phyloP scores from a whole-genome alignment of 2,797 vertebrate genomes.

The Antrozous pallidus region DNA sequence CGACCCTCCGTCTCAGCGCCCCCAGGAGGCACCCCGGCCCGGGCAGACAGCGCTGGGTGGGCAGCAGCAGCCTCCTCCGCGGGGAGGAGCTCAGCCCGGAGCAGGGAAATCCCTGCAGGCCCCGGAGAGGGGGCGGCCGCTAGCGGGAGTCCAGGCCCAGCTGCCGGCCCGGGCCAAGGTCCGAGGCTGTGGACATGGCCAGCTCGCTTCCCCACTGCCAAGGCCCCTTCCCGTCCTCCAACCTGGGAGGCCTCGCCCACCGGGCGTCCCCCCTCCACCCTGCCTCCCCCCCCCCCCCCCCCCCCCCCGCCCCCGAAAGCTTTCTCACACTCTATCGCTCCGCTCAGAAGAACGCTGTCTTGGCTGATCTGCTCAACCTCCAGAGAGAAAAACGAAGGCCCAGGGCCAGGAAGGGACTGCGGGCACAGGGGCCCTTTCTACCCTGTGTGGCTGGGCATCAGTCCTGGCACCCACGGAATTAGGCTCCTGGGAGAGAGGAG shows the following conservation, averaged over 20 bases:
- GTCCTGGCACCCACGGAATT: background rate
- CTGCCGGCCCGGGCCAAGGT: conserved; percentile 11
- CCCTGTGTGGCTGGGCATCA: background rate
- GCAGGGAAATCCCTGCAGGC: background rate
- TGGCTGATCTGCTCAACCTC: background rate
- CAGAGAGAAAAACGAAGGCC: background rate
- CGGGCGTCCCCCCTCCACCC: too few relatives aligned
- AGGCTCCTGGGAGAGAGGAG: background rate
- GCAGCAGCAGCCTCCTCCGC: background rate
- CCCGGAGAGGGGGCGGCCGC: background rate
- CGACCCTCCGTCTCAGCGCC: background rate
- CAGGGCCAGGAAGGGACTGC: background rate
- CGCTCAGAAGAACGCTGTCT: background rate
- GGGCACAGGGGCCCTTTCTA: background rate
- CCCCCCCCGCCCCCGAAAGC: too few relatives aligned
- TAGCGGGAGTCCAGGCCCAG: conserved; percentile 53
- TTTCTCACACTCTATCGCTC: background rate
- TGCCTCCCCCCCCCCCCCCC: too few relatives aligned
- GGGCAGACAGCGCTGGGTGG: background rate
- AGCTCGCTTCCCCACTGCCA: background rate
- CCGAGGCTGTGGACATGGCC: background rate
- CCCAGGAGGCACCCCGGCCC: background rate
- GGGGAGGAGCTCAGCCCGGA: conserved; percentile 44
- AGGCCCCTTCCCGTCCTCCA: background rate
- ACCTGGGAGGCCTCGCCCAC: background rate